Percentiles rank a stretch among this genome's conserved stretches.
These are phyloP conservation scores for Cottoperca gobio DNA, from an alignment of 2,797 vertebrate species.

Conservation along the genomic window DNA sequence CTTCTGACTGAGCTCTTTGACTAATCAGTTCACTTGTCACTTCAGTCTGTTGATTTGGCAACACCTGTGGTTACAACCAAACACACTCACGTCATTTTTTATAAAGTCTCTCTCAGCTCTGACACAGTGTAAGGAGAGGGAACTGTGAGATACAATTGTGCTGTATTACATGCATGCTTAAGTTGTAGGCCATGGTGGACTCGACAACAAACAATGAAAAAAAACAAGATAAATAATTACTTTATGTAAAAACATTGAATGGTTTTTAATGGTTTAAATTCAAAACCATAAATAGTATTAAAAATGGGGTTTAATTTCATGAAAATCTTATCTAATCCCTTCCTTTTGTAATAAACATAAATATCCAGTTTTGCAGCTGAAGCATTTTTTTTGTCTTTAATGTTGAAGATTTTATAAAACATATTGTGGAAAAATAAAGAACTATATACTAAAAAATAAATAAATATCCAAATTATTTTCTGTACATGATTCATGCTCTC, in stretches of 20 bases:
- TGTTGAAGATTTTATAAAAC: too few relatives aligned
- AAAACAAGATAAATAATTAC: background rate
- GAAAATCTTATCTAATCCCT: background rate
- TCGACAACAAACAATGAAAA: background rate
- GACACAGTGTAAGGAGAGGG: too few relatives aligned
- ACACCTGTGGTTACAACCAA: too few relatives aligned
- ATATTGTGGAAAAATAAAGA: too few relatives aligned
- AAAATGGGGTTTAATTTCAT: background rate
- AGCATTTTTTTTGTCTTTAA: too few relatives aligned
- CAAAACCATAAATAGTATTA: background rate
- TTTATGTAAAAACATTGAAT: background rate
- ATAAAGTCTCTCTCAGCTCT: background rate
- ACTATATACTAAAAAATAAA: background rate
- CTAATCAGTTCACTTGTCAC: background rate
- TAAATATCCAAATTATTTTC: background rate
- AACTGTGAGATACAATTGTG: too few relatives aligned
- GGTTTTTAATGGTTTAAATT: background rate
- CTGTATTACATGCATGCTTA: too few relatives aligned
- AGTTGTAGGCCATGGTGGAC: too few relatives aligned
- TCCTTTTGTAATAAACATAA: background rate
- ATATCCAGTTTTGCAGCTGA: background rate
- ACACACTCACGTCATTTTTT: background rate
- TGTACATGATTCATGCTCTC: background rate
- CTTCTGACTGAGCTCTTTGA: background rate
- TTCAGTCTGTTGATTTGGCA: too few relatives aligned